These are phyloP conservation scores for Rhadinocentrus ornatus DNA, from an alignment of 2,797 vertebrate genomes.

Conservation along the genomic window DNA sequence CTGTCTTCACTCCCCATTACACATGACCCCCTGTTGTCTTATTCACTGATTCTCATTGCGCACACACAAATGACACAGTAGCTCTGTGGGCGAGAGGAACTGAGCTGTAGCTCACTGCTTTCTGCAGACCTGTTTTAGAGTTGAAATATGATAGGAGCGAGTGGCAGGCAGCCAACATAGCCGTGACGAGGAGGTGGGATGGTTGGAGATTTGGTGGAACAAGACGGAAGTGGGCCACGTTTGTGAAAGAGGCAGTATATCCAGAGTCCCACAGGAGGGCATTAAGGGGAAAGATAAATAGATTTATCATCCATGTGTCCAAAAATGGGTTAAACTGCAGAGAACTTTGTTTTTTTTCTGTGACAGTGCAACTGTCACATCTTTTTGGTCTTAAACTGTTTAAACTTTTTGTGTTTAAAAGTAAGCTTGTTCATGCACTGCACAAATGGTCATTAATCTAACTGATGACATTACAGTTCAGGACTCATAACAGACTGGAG, in stretches of 20 bases:
- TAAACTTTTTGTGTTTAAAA: constrained; percentile 5
- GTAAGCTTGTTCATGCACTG: constrained; percentile 5
- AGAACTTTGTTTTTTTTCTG: not conserved
- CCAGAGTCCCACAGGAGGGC: constrained; percentile 43
- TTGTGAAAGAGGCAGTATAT: constrained; percentile 37
- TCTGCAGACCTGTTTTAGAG: constrained; percentile 45
- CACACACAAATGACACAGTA: constrained; percentile 50
- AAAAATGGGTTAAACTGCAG: constrained; percentile 23
- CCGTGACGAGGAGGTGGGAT: constrained; percentile 35
- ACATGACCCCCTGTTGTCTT: constrained; percentile 57
- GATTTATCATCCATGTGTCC: constrained; percentile 36
- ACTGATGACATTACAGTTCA: constrained; percentile 18
- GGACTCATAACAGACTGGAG: not conserved
- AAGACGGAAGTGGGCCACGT: constrained; percentile 35
- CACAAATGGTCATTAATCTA: constrained; percentile 1
- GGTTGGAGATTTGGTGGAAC: constrained; percentile 49
- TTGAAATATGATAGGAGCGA: constrained; percentile 44
- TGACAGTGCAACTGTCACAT: constrained; percentile 8
- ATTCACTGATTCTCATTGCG: constrained; percentile 50
- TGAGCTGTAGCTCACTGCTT: constrained; percentile 52
- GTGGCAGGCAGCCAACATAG: constrained; percentile 43
- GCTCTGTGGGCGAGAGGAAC: constrained; percentile 62
- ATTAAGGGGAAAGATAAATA: constrained; percentile 21
- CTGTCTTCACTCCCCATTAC: constrained; percentile 65
- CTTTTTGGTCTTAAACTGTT: constrained; percentile 5